Conservation (phyloP, 2,888 invertebrate species). For the Maniola hyperantus region DNA sequence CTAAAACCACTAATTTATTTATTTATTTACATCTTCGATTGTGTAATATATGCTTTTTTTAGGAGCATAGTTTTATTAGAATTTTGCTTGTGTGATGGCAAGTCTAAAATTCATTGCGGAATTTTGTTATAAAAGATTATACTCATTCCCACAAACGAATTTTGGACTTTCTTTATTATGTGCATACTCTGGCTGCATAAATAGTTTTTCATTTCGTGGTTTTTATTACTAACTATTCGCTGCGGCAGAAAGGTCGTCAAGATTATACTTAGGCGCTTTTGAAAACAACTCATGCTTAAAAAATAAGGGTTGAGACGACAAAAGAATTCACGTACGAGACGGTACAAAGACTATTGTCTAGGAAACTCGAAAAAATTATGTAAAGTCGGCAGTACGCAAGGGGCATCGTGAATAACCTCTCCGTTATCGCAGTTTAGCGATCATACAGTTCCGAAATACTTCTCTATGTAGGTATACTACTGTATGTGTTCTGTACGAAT, state of each 20-base stretch:
- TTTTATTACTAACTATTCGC: too few relatives aligned
- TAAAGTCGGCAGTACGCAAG: background rate
- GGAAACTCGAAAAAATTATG: conserved; percentile 7
- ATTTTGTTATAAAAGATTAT: too few relatives aligned
- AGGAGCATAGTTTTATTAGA: too few relatives aligned
- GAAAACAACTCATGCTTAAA: conserved; percentile 1
- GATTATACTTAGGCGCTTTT: background rate
- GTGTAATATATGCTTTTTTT: too few relatives aligned
- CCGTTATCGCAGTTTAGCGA: background rate
- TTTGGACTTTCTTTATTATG: too few relatives aligned
- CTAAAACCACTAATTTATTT: too few relatives aligned
- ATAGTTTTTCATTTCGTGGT: too few relatives aligned
- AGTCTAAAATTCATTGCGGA: too few relatives aligned
- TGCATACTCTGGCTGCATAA: too few relatives aligned
- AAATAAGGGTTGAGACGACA: conserved; percentile 5
- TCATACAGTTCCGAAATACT: background rate
- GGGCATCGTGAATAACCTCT: conserved; percentile 11
- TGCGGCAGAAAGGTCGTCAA: background rate
- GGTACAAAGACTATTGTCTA: conserved; percentile 6
- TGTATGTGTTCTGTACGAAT: background rate
- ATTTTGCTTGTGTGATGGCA: too few relatives aligned
- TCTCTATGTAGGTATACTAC: background rate
- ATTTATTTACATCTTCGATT: too few relatives aligned
- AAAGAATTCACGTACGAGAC: conserved; percentile 6
- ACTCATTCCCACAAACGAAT: too few relatives aligned